Percentiles rank a stretch among this genome's conserved stretches.
Conservation (phyloP, 2,888 invertebrate species). For the Leptinotarsa haldemani region DNA sequence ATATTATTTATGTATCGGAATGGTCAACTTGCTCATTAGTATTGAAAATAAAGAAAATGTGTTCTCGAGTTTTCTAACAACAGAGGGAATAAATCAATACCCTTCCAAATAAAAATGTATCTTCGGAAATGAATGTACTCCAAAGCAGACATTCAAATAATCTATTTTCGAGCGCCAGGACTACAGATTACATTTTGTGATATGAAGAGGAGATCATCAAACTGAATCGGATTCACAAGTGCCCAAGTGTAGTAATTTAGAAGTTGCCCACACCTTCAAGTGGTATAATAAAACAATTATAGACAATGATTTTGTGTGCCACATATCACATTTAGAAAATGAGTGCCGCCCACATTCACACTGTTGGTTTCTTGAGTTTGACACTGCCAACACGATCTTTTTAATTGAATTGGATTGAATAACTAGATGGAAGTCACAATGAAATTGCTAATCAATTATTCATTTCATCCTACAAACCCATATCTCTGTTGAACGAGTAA, state of each 20-base stretch:
- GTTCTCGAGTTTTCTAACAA: no score
- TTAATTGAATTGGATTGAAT: neutral
- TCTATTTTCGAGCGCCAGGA: neutral
- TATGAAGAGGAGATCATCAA: neutral
- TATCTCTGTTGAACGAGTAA: no score
- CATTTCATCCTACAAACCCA: no score
- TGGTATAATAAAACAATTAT: conserved; percentile 16
- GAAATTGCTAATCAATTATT: no score
- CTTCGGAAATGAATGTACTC: no score
- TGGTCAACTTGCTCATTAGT: no score
- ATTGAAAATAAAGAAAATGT: no score
- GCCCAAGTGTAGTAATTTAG: conserved; percentile 2
- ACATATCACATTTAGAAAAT: conserved; percentile 12
- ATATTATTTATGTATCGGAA: no score
- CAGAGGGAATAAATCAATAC: no score
- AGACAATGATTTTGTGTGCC: neutral
- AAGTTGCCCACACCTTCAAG: conserved; percentile 1
- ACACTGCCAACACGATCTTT: neutral
- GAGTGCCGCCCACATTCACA: conserved; percentile 2
- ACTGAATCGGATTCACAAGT: neutral
- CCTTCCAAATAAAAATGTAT: no score
- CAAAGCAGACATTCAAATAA: neutral
- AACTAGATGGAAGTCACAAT: no score
- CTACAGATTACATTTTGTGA: neutral
- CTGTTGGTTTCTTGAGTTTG: neutral